Evolutionary conservation across 1,140 invertebrate genomes (phyloP), one percentile per base, ranked within the genome.

Genomic region (Pemphigus obesinymphae): DNA sequence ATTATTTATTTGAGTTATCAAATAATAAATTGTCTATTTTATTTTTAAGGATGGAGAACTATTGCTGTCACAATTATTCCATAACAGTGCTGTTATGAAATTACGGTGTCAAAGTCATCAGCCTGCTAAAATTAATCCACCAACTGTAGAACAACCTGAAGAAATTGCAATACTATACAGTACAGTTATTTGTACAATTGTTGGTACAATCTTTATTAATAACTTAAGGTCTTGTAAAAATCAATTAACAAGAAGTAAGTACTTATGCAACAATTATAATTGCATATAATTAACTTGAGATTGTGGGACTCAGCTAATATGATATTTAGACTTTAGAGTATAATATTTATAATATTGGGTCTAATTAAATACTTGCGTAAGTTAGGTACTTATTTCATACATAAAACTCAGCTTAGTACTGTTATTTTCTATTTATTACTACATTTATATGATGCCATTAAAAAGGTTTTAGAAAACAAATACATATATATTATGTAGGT

Each of bases 41-140:
- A 84, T 84, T 66, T 61, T 81, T 43, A 84, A 97, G 89, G 92
- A 90, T 85, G 95, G 94, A 45, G 90, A 91, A 83, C 88, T 96
- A 53, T 88, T 99, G 43, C 88, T 97, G 20, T 92, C 92, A 55
- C 96, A 98, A 86, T 91, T 93, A 84, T 90, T 97, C 72, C 94
- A 97, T 86, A 92, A 94, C 85, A 94, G 94, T 85, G 89, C 91
- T 34, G 92, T 98, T 15, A 86, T 92, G 37, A 91, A 90, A 82
- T 89, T 98, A 72, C 96, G 96, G 87, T 95, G 95, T 85, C 92
- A 94, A 82, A 95, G 93, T 11, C 90, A 88, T 82, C 90, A 88
- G 82, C 89, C 90, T 73, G 89, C 88, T 7, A 84, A 89, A 84
- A 89, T 90, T n/a, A 80, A 63, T 83, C 85, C 89, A 55, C 89